Base-by-base conservation (phyloP, 2,113 vertebrate genomes). In the Pituophis catenifer region DNA sequence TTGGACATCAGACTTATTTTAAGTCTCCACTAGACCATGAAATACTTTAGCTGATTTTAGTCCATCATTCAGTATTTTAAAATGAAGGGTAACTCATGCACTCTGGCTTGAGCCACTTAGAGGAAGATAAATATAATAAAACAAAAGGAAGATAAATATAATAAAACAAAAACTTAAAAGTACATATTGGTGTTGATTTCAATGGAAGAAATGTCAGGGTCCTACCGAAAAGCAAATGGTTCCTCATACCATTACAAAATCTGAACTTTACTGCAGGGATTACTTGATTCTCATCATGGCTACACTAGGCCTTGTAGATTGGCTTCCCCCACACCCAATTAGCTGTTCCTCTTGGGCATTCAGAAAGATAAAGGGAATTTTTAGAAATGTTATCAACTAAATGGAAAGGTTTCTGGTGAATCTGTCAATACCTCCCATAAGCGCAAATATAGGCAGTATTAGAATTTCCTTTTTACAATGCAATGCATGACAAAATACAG, bases 381-480 rank as follows among this genome's bases (percentile, higher is more conserved):
- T 75, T 92, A 91, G 85, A 90, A 94, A 21, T 38, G 0, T 8
- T 75, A 7, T 48, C 38, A 87, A 59, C 23, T 19, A 58, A 87
- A 70, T 13, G 38, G 33, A 94, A 87, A 24, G 87, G 15, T 23
- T 94, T 93, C 65, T 26, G 81, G 23, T 85, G 91, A 92, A 26
- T 26, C 38, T 94, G 23, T 15, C 44, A 53, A 0, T n/a, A 3
- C 10, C 94, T 62, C n/a, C 24, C 59, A 86, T 29, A 87, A 89
- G 48, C 53, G 90, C 62, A 90, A 93, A 33, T 91, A 19, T 94
- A 48, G 95, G 26, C 38, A 90, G 21, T 53, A 44, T 89, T 19
- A 87, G 85, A 59, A 15, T 54, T 95, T 90, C 91, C 89, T 88
- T 59, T 52, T 85, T 95, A 70, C 92, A 0, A 75, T 94, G 87